These are phyloP conservation scores for Simalia tracyae DNA, from an alignment of 2,797 vertebrate genomes.

Conservation along the genomic window DNA sequence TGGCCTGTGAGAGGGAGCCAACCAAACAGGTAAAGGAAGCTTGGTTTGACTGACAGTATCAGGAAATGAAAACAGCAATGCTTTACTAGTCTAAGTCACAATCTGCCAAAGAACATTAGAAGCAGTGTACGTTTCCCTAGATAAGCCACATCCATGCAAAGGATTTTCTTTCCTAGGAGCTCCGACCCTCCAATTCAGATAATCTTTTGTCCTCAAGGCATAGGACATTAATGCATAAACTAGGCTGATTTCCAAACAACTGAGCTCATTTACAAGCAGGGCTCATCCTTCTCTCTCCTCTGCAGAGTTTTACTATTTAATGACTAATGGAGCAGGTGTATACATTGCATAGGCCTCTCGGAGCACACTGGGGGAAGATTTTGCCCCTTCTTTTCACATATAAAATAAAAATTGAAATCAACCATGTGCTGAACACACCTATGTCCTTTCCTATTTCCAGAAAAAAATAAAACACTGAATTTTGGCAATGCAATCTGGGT, in stretches of 20 bases:
- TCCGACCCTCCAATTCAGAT: not conserved
- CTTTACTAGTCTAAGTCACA: not conserved
- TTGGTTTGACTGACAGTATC: not conserved
- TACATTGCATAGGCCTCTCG: not conserved
- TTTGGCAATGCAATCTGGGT: not conserved
- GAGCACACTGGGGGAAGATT: not conserved
- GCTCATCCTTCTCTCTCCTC: not conserved
- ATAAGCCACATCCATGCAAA: not conserved
- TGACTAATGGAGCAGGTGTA: not conserved
- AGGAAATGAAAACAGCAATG: not conserved
- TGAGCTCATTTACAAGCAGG: too few relatives aligned
- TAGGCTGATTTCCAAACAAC: not conserved
- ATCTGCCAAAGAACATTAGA: not conserved
- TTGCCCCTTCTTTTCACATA: not conserved
- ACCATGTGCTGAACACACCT: not conserved
- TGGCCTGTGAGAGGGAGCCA: slow-evolving; percentile 24
- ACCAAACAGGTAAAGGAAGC: slow-evolving; percentile 20
- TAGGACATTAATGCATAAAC: not conserved
- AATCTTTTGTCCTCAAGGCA: not conserved
- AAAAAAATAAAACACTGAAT: not conserved
- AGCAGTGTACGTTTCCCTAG: not conserved
- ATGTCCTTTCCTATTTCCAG: not conserved
- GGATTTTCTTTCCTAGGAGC: not conserved
- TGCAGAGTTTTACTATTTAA: not conserved
- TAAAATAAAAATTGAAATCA: not conserved